Conservation (phyloP, 2,113 vertebrate genomes). For the Cyphomyrus discorhynchus region DNA sequence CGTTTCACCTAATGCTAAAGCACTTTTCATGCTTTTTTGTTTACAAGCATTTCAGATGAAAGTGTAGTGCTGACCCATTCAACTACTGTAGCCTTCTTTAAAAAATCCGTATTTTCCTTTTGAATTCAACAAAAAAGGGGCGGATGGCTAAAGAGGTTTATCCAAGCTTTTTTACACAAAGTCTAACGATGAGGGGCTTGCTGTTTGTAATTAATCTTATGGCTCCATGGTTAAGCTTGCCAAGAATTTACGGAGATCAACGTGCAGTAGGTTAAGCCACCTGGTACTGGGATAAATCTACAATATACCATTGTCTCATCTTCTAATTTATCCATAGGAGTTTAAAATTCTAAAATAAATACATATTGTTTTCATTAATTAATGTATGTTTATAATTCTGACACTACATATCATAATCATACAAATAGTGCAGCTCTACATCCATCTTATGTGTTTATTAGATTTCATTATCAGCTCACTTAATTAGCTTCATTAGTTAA, state of each 20-base stretch:
- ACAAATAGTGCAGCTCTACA: background rate
- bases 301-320: background rate
- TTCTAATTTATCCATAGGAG: background rate
- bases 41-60: background rate
- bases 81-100: background rate
- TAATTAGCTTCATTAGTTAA: background rate
- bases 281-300: background rate
- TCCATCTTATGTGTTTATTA: background rate
- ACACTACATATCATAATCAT: background rate
- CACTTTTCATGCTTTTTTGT: background rate
- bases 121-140: background rate
- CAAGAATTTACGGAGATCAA: background rate
- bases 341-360: background rate
- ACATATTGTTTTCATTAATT: background rate
- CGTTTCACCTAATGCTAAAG: slow-evolving; percentile 2
- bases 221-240: background rate
- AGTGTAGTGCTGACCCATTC: background rate
- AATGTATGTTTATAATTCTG: background rate
- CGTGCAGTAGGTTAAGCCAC: background rate
- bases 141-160: background rate
- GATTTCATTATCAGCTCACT: background rate
- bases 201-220: background rate
- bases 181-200: background rate
- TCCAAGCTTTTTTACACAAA: background rate
- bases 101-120: background rate